These are phyloP conservation scores for Tympanuchus pallidicinctus DNA, from an alignment of 2,113 vertebrate genomes.

Conservation along the genomic window DNA sequence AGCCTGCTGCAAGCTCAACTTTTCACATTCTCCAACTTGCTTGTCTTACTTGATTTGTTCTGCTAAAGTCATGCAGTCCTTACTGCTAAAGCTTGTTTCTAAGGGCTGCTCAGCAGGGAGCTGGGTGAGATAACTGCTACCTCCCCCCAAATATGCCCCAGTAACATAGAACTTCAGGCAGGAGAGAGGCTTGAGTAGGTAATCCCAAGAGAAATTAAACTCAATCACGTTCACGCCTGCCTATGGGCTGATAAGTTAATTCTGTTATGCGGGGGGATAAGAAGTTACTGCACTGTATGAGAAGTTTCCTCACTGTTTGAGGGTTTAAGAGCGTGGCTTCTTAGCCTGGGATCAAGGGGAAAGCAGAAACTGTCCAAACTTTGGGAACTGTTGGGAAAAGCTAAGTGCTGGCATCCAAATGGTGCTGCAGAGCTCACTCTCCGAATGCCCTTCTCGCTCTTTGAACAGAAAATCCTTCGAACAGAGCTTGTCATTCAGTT, in stretches of 20 bases:
- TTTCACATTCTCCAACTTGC: background rate
- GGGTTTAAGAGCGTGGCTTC: too few relatives aligned
- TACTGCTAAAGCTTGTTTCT: fast-evolving
- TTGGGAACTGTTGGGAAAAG: background rate
- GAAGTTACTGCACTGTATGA: background rate
- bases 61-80: fast-evolving
- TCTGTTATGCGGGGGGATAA: background rate
- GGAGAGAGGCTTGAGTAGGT: fast-evolving
- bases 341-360: background rate
- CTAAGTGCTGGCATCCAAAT: fast-evolving
- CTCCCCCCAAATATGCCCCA: background rate
- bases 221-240: background rate
- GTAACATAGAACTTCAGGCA: background rate
- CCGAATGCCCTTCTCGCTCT: fast-evolving
- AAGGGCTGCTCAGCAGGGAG: background rate
- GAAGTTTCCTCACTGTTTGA: background rate
- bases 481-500: fast-evolving
- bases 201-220: background rate
- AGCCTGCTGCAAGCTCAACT: background rate
- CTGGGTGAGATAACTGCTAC: fast-evolving
- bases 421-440: fast-evolving
- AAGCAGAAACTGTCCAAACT: background rate
- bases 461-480: background rate
- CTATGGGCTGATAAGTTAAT: background rate
- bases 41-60: background rate